phyloP scores from a whole-genome alignment of 2,888 invertebrate species.

The Gastracanthus pulcherrimus region DNA sequence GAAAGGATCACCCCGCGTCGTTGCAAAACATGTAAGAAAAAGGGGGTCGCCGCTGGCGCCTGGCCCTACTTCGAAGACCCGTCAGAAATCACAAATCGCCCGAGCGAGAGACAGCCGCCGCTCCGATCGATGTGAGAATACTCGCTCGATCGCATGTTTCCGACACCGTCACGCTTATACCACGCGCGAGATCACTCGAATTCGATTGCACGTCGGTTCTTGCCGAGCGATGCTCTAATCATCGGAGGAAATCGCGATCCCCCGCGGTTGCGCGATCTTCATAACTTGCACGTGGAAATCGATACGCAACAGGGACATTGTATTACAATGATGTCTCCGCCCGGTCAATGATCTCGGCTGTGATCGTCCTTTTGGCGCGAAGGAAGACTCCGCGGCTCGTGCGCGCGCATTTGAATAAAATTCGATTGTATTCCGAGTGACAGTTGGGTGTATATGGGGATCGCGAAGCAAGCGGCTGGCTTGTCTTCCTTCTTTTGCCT shows the following conservation, averaged over 20 bases:
- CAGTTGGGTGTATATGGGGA: too few relatives aligned
- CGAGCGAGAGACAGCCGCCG: not conserved
- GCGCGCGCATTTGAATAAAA: slow-evolving; percentile 27
- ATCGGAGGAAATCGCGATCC: not conserved
- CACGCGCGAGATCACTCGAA: not conserved
- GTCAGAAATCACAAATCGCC: too few relatives aligned
- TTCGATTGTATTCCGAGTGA: slow-evolving; percentile 41
- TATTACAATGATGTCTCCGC: not conserved
- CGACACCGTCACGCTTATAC: not conserved
- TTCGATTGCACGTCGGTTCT: not conserved
- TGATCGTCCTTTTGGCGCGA: not conserved
- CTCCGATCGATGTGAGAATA: slow-evolving; percentile 13
- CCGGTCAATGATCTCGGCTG: slow-evolving; percentile 21
- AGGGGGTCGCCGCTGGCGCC: too few relatives aligned
- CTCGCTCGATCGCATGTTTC: not conserved
- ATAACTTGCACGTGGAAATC: too few relatives aligned
- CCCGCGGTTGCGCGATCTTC: not conserved
- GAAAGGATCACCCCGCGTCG: not conserved
- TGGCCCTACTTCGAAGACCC: too few relatives aligned
- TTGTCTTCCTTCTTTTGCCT: slow-evolving; percentile 27
- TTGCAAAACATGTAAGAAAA: not conserved
- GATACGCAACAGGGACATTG: not conserved
- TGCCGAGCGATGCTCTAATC: not conserved
- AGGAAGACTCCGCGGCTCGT: not conserved
- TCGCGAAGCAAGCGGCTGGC: not conserved